These are phyloP conservation scores for Leptinotarsa lineolata DNA, from an alignment of 1,140 invertebrate species.

Conservation along the genomic window DNA sequence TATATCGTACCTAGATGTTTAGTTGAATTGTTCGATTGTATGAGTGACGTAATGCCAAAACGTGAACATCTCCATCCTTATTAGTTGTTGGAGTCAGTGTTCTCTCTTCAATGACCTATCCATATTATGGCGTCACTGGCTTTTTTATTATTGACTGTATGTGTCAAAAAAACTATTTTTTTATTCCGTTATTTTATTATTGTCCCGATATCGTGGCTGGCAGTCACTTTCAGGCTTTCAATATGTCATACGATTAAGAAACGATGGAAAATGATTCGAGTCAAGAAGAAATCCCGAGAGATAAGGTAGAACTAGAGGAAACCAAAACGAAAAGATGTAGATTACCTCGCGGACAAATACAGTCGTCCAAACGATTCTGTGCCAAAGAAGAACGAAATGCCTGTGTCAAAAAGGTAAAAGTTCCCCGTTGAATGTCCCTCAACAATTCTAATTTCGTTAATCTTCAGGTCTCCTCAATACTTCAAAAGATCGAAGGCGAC, in stretches of 20 bases:
- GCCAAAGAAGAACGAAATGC: constrained; percentile 56
- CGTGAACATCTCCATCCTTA: too few species aligned
- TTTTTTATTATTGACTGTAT: too few species aligned
- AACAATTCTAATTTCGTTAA: constrained; percentile 20
- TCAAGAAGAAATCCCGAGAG: constrained; percentile 26
- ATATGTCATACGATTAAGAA: neutral
- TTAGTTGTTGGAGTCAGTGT: too few species aligned
- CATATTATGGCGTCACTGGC: too few species aligned
- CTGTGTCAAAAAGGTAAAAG: constrained; percentile 53
- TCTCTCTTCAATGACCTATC: too few species aligned
- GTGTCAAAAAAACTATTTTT: too few species aligned
- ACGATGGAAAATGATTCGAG: constrained; percentile 11
- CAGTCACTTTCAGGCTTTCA: too few species aligned
- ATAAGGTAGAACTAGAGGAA: constrained; percentile 31
- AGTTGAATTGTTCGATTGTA: too few species aligned
- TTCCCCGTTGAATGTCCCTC: neutral
- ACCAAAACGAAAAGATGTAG: constrained; percentile 39
- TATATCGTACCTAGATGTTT: too few species aligned
- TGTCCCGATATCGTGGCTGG: too few species aligned
- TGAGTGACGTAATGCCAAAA: too few species aligned
- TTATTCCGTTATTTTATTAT: too few species aligned
- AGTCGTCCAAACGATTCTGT: constrained; percentile 50
- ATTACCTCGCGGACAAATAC: constrained; percentile 41
- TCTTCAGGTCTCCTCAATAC: constrained; percentile 65
- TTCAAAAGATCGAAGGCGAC: constrained; percentile 67